A percentile compares a stretch with the other conserved stretches of the same genome.
These are phyloP conservation scores for Oscheius sp. DNA, from an alignment of 2,888 invertebrate species.

Conservation along the genomic window DNA sequence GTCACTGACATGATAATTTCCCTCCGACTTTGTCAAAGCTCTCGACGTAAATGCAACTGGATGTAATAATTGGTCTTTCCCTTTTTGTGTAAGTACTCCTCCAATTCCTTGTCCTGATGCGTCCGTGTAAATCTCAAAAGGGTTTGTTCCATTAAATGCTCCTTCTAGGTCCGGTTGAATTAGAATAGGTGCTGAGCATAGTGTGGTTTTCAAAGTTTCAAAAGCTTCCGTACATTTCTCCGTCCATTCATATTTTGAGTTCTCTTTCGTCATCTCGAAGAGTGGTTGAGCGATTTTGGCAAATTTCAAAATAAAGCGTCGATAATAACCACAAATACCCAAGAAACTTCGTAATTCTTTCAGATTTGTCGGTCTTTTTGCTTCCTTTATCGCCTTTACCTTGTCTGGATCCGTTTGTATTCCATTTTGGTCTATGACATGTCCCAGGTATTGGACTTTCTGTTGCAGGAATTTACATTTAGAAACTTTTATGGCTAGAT, in stretches of 20 bases:
- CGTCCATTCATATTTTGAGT: slow-evolving; percentile 40
- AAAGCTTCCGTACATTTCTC: slow-evolving; percentile 42
- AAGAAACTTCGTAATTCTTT: slow-evolving; percentile 46
- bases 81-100: slow-evolving; percentile 47
- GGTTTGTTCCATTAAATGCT: slow-evolving; percentile 37
- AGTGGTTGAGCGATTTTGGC: slow-evolving; percentile 46
- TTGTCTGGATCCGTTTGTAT: slow-evolving; percentile 34
- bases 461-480: slow-evolving; percentile 37
- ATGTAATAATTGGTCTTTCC: slow-evolving; percentile 34
- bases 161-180: slow-evolving; percentile 51
- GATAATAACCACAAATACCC: slow-evolving; percentile 53
- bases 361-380: slow-evolving; percentile 35
- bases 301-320: slow-evolving; percentile 53
- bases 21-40: slow-evolving; percentile 41
- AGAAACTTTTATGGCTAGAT: slow-evolving; percentile 27
- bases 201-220: slow-evolving; percentile 39
- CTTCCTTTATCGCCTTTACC: slow-evolving; percentile 31
- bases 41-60: slow-evolving; percentile 44
- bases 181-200: slow-evolving; percentile 43
- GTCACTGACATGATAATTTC: slow-evolving; percentile 43
- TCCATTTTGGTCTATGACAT: slow-evolving; percentile 32
- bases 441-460: slow-evolving; percentile 44
- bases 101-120: slow-evolving; percentile 50
- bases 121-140: slow-evolving; percentile 53
- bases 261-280: slow-evolving; percentile 38